Conservation (phyloP, 2,113 vertebrate species). For the Campylomormyrus numenius region DNA sequence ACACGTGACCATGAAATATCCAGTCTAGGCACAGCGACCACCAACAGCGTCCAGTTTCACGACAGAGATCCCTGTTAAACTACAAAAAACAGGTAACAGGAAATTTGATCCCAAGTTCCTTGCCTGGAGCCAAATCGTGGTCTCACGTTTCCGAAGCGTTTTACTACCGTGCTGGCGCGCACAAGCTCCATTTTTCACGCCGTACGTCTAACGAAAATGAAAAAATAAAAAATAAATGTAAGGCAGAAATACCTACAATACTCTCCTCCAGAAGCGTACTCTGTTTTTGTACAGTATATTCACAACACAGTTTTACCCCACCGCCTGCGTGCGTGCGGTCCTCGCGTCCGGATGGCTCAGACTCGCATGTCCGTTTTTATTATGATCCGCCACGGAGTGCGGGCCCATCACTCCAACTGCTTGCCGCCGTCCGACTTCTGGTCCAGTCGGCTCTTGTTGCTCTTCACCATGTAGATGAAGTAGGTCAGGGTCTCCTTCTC, state of each 20-base stretch:
- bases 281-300: slow-evolving; percentile 17
- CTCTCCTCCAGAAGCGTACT: neutral
- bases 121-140: neutral
- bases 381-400: neutral
- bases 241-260: neutral
- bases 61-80: neutral
- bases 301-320: slow-evolving; percentile 16
- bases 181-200: neutral
- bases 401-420: slow-evolving; percentile 71
- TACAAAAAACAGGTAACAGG: neutral
- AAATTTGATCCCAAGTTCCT: neutral
- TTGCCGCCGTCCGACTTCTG: slow-evolving; percentile 85
- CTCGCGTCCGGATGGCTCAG: neutral
- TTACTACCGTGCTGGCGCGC: neutral
- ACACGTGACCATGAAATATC: neutral
- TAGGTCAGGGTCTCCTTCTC: slow-evolving; percentile 97
- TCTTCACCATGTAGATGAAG: slow-evolving; percentile 99
- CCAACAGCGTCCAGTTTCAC: neutral
- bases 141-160: neutral
- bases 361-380: neutral
- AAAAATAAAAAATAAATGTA: neutral
- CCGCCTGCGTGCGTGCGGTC: neutral
- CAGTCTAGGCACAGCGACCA: neutral
- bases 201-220: no score
- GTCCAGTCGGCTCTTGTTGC: slow-evolving; percentile 91